These are phyloP conservation scores for Caenorhabditis inopinata DNA, from an alignment of 1,140 invertebrate species.

Conservation along the genomic window DNA sequence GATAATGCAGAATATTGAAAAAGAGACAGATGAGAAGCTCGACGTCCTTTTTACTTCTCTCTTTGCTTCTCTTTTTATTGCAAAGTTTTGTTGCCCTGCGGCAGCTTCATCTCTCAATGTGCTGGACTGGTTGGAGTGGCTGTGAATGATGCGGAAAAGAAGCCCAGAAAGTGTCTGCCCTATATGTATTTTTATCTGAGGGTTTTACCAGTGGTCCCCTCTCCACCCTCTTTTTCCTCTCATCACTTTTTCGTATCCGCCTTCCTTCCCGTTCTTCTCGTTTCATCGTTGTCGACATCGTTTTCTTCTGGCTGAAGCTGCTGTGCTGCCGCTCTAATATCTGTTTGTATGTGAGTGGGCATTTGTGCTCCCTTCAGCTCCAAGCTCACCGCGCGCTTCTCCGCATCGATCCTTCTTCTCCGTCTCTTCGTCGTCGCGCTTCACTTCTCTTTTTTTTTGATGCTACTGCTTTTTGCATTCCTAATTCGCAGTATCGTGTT, in stretches of 20 bases:
- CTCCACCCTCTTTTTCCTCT: background rate
- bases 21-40: background rate
- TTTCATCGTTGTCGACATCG: background rate
- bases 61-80: background rate
- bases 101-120: background rate
- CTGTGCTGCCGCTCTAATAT: constrained; percentile 23
- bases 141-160: constrained; percentile 30
- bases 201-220: background rate
- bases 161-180: background rate
- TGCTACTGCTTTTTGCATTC: constrained; percentile 28
- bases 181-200: constrained; percentile 18
- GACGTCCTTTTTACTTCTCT: background rate
- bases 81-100: constrained; percentile 29
- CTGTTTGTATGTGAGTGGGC: constrained; percentile 13
- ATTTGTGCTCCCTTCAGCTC: constrained; percentile 34
- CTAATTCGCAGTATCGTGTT: constrained; percentile 32
- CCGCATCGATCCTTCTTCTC: constrained; percentile 27
- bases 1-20: background rate
- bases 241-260: background rate
- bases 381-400: constrained; percentile 30
- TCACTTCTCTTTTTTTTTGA: constrained; percentile 6
- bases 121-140: background rate
- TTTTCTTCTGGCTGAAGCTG: constrained; percentile 11
- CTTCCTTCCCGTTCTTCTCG: background rate
- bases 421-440: constrained; percentile 17